phyloP scores from a whole-genome alignment of 2,888 invertebrate genomes.

The Hyppa rectilinea region DNA sequence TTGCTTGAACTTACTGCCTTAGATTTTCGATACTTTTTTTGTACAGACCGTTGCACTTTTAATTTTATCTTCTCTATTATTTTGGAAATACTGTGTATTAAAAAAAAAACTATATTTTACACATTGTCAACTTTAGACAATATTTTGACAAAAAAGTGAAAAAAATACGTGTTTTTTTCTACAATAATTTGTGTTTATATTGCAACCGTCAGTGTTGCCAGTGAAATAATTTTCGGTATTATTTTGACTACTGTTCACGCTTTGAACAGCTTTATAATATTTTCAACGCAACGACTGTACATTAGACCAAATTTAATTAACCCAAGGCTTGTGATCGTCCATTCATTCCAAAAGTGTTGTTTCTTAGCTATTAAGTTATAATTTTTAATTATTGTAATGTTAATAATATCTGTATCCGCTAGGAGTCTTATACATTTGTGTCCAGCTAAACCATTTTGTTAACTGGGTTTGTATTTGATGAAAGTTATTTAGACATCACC shows the following conservation, averaged over 20 bases:
- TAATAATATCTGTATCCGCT: constrained; percentile 56
- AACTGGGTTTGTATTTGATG: constrained; percentile 50
- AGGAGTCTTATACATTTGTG: constrained; percentile 53
- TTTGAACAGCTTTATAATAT: background rate
- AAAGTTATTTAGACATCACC: background rate
- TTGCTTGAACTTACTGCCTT: constrained; percentile 65
- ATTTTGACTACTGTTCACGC: constrained; percentile 36
- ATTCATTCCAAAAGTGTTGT: constrained; percentile 86
- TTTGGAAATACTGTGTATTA: constrained; percentile 18
- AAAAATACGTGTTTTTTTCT: background rate
- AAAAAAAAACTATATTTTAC: background rate
- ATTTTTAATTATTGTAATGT: constrained; percentile 57
- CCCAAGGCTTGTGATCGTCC: constrained; percentile 85
- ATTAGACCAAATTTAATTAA: constrained; percentile 61
- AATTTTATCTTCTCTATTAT: constrained; percentile 4
- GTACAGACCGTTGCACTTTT: constrained; percentile 50
- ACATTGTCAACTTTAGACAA: background rate
- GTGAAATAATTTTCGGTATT: constrained; percentile 1
- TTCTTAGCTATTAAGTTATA: constrained; percentile 70
- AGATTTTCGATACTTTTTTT: constrained; percentile 55
- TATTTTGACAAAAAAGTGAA: background rate
- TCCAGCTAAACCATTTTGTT: constrained; percentile 43
- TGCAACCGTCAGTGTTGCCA: constrained; percentile 21
- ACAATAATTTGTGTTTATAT: background rate
- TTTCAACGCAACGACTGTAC: constrained; percentile 43